Percentiles rank a stretch among this genome's conserved stretches.
Conservation (phyloP, 2,113 vertebrate species). For the Paracanthobrama guichenoti region DNA sequence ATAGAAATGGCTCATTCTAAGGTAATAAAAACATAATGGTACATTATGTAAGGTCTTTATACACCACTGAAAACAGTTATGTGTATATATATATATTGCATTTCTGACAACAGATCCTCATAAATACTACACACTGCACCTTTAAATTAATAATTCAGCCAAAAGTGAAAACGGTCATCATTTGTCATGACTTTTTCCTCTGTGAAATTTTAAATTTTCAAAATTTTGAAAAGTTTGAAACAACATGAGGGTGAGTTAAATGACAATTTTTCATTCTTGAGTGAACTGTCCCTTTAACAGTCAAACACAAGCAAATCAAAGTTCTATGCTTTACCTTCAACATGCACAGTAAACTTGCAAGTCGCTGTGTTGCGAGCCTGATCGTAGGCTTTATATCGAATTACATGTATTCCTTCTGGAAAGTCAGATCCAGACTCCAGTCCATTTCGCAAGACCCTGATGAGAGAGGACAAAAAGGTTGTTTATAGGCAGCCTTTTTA, state of each 20-base stretch:
- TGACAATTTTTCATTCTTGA: not conserved
- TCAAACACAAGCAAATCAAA: not conserved
- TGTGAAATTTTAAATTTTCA: too few relatives aligned
- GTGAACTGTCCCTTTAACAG: not conserved
- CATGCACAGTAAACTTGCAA: conserved; percentile 91
- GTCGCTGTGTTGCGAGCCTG: conserved; percentile 88
- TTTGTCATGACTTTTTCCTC: not conserved
- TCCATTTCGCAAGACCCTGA: conserved; percentile 83
- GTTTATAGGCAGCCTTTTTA: not conserved
- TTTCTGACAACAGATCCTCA: too few relatives aligned
- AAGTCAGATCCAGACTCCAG: conserved; percentile 83
- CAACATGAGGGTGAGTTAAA: too few relatives aligned
- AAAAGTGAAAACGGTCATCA: too few relatives aligned
- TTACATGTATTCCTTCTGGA: conserved; percentile 83
- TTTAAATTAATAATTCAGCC: too few relatives aligned
- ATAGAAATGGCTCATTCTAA: too few relatives aligned
- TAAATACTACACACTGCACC: too few relatives aligned
- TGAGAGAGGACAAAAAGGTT: conserved; percentile 32
- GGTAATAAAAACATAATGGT: too few relatives aligned
- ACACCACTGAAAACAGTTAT: too few relatives aligned
- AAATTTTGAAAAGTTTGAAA: too few relatives aligned
- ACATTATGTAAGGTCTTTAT: too few relatives aligned
- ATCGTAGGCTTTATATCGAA: conserved; percentile 90
- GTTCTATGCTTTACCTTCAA: conserved; percentile 80
- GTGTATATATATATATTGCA: too few relatives aligned